phyloP scores from a whole-genome alignment of 2,113 vertebrate genomes.

The Suricata suricatta region DNA sequence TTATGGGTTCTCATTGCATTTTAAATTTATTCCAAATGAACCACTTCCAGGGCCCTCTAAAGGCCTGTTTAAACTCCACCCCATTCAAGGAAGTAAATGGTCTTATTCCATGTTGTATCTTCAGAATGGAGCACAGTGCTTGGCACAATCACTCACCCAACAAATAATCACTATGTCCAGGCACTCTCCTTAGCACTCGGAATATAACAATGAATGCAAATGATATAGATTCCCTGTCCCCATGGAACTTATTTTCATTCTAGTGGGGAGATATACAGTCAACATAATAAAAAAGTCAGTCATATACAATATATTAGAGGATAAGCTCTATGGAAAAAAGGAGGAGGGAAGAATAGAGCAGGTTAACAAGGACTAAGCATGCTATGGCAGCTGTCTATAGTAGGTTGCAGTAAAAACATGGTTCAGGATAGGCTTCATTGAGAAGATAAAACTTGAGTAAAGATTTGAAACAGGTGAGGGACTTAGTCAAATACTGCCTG shows the following conservation, averaged over 20 bases:
- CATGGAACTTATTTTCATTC: background rate
- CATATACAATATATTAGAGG: background rate
- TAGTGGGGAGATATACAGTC: background rate
- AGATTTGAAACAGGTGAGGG: background rate
- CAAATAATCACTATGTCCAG: background rate
- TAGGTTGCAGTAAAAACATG: background rate
- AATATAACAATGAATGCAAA: background rate
- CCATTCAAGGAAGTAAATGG: background rate
- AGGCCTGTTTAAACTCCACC: background rate
- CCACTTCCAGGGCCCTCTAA: background rate
- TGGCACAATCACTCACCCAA: background rate
- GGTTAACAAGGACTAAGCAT: background rate
- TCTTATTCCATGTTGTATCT: background rate
- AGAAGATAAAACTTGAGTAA: slow-evolving; percentile 3
- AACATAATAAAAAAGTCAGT: background rate
- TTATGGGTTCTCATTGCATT: background rate
- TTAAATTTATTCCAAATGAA: background rate
- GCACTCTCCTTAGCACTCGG: background rate
- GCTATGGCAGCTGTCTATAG: background rate
- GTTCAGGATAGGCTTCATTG: background rate
- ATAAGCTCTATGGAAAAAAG: background rate
- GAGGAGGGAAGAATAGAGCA: background rate
- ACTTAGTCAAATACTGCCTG: background rate
- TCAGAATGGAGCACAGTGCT: background rate
- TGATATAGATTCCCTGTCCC: background rate